phyloP scores from a whole-genome alignment of 2,888 invertebrate genomes.

The Eristalinus aeneus region DNA sequence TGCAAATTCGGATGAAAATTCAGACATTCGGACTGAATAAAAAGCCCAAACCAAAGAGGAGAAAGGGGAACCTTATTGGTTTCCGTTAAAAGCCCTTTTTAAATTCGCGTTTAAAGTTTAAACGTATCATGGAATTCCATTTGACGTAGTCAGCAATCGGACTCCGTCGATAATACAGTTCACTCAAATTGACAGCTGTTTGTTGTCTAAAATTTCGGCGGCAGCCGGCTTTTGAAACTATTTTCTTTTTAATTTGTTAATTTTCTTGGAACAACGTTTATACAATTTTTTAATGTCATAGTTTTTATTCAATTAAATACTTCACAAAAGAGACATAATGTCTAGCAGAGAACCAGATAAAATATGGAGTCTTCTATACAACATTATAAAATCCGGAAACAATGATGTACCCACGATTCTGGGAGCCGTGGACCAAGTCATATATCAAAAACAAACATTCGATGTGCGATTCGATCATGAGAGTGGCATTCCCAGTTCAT shows the following conservation, averaged over 20 bases:
- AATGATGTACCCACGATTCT: conserved; percentile 56
- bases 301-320: neutral
- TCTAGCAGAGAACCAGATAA: conserved; percentile 73
- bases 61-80: too few relatives aligned
- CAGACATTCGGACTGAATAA: too few relatives aligned
- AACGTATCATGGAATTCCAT: neutral
- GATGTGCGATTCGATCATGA: conserved; percentile 60
- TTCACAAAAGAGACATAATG: neutral
- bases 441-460: conserved; percentile 46
- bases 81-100: too few relatives aligned
- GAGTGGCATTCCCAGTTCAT: conserved; percentile 41
- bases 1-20: too few relatives aligned
- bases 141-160: neutral
- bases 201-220: conserved; percentile 9
- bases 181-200: conserved; percentile 1
- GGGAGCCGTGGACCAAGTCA: conserved; percentile 48
- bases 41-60: too few relatives aligned
- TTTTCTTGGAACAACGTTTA: neutral
- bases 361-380: conserved; percentile 78
- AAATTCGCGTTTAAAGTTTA: neutral
- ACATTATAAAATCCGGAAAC: conserved; percentile 74
- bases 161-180: neutral
- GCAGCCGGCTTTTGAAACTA: neutral
- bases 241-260: neutral
- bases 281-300: neutral